Evolutionary conservation across 1,140 invertebrate species (phyloP), one percentile per base, ranked within the genome.

Genomic region (Drosophila pruinosa): DNA sequence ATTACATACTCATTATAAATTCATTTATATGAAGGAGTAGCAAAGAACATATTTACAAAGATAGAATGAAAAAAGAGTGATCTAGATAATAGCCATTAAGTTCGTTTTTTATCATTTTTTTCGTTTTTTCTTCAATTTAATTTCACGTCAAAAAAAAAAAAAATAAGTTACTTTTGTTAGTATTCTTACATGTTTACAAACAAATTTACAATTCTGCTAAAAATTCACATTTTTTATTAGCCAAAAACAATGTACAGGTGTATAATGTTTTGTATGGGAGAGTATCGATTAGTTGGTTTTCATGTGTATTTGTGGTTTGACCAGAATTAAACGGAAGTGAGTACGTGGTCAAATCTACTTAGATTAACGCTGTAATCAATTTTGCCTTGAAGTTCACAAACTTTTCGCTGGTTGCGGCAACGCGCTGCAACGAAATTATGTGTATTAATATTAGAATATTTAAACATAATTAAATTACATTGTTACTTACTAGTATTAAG

Each of bases 351-450:
- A 58, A 47, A 31, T 31, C 21, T 39, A 50, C 72, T 93, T 96
- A 97, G 91, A 97, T 97, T 91, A 97, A 95, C 62, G 96, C 95
- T 88, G 96, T 97, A 92, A 97, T 96, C 72, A 97, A 93, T 93
- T 96, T 94, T 83, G 96, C 96, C 92, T 97, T 97, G 94, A 96
- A 97, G 94, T 97, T 97, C 81, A 97, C 96, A 92, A 97, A 95
- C 91, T 95, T 94, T 92, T 97, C 96, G 91, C 96, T 97, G 77
- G 96, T 96, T 89, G 96, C 95, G 39, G 96, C 96, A 86, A 97
- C 93, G 86, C 96, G 95, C 93, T 95, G 92, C 4, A 93, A 72
- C 28, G 4, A n/a, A 34, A 72, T 54, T 22, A 43, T 39, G 4
- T 7, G 2, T 5, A 15, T 17, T 39, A 1, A 15, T 22, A 22